Base-by-base conservation (phyloP, 2,113 vertebrate species). In the Sarotherodon lohbergeri region DNA sequence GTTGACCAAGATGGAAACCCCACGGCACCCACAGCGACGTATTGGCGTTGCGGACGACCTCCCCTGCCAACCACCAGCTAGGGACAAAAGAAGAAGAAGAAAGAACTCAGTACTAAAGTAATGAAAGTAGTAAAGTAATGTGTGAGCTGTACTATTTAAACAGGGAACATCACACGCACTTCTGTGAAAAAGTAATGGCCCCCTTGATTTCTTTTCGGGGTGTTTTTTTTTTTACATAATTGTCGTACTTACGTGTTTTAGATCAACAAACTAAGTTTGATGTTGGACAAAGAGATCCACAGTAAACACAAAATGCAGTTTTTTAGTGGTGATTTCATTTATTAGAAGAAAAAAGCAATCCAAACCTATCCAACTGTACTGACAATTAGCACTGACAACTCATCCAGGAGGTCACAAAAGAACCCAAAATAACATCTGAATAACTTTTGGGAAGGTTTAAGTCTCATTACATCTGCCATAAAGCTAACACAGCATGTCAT, bases 91-190 rank as follows among this genome's bases (percentile, higher is more conserved):
- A 34, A 63, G 57, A 59, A 59, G 57, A 63, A 63, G 9, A 34
- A 61, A 61, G 16, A 63, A 34, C 16, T 63, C 59, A 63, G 59
- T 19, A 19, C 29, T 63, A 63, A 63, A 63, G 59, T 34, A 34
- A 61, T 10, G 9, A 34, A 61, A 61, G 0, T 63, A 4, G 4
- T n/a, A n/a, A 63, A 36, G 32, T 66, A 66, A n/a, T 36, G 61
- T 39, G 19, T 39, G 19, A 22, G 19, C 34, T 66, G 34, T 39
- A 39, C 61, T 66, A 13, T 13, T n/a, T 66, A 66, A 66, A 39
- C 19, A 66, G 34, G 61, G 61, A n/a, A 39, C 34, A 12, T n/a
- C 61, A 39, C 34, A 7, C 39, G 19, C 34, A 66, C 34, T 39
- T 39, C 4, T 12, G 19, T 66, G 34, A 39, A 39, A 39, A 39